Base-by-base conservation (phyloP, 37 sponge, comb jelly and placozoan species). In the Tethya wilhelma region DNA sequence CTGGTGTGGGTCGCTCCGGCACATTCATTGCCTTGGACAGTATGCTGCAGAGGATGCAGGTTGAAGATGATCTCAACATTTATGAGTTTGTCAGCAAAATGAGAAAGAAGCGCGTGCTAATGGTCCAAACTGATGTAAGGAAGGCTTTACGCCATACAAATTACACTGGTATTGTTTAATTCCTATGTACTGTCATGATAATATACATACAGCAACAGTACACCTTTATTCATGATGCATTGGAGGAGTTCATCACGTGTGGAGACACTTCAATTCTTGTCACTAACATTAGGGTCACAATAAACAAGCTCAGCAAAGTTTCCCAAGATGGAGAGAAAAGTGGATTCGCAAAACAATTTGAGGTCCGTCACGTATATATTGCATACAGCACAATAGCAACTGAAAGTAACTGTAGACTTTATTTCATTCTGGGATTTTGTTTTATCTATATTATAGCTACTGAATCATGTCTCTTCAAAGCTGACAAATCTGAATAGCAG, bases 1-100 rank as follows among this genome's bases (percentile, higher is more conserved):
- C 91, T 32, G 91, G 91, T 12, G 91, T 90, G 49, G 91, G 91
- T 8, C 75, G 91, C 23, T 83, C 91, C n/a, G 91, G 91, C 12
- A 89, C 91, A 2, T 90, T 87, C 82, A 81, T 90, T 33, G 41
- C 43, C 19, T 65, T 90, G 45, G 91, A 90, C 72, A 75, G 58
- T 56, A 87, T 87, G 89, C 37, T 90, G 56, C 67, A 87, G 65
- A 72, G 53, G 62, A 81, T 90, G 77, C 59, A 80, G 28, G 30
- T 5, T 17, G 88, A 73, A 22, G 71, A 68, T 2, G 34, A 59
- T 0, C 19, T 90, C 28, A 44, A 87, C 30, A 82, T 90, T n/a
- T 87, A 71, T 63, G 58, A 67, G 31, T 80, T 68, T 57, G 67
- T 90, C 44, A 41, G 62, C 19, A 32, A 59, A 7, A 67, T 90